Conservation (phyloP, 2,797 vertebrate species). For the Danio choprae region DNA sequence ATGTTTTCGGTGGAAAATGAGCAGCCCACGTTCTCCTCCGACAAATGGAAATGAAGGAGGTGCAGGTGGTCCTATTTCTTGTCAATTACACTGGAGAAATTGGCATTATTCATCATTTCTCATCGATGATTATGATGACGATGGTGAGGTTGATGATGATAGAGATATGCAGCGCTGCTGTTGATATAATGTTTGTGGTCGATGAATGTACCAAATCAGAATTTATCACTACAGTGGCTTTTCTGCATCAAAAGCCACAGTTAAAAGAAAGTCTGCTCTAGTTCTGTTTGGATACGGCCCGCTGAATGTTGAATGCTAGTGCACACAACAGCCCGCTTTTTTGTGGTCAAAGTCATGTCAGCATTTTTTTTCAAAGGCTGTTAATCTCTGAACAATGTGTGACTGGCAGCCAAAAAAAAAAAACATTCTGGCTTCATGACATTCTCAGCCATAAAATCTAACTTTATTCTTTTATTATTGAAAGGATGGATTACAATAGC, state of each 20-base stretch:
- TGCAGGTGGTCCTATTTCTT: constrained; percentile 52
- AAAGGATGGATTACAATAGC: background rate
- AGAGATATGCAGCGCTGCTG: constrained; percentile 16
- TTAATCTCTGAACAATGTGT: constrained; percentile 61
- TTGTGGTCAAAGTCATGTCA: constrained; percentile 58
- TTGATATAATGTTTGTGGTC: constrained; percentile 34
- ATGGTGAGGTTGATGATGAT: constrained; percentile 38
- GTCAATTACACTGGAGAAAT: constrained; percentile 45
- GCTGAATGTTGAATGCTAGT: constrained; percentile 54
- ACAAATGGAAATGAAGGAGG: constrained; percentile 49
- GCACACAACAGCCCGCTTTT: constrained; percentile 55
- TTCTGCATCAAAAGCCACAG: constrained; percentile 29
- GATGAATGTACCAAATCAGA: constrained; percentile 42
- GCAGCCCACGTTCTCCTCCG: constrained; percentile 7
- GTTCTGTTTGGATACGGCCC: constrained; percentile 42
- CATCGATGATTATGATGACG: constrained; percentile 48
- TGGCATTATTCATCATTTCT: constrained; percentile 56
- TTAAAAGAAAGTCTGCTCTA: constrained; percentile 37
- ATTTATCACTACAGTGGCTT: constrained; percentile 38
- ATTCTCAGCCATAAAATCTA: constrained; percentile 38
- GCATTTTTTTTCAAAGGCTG: constrained; percentile 55
- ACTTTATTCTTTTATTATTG: constrained; percentile 20
- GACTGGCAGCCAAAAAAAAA: constrained; percentile 52
- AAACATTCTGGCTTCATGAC: constrained; percentile 39
- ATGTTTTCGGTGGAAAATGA: constrained; percentile 18